These are phyloP conservation scores for Arenaria interpres DNA, from an alignment of 2,113 vertebrate species.

Conservation along the genomic window DNA sequence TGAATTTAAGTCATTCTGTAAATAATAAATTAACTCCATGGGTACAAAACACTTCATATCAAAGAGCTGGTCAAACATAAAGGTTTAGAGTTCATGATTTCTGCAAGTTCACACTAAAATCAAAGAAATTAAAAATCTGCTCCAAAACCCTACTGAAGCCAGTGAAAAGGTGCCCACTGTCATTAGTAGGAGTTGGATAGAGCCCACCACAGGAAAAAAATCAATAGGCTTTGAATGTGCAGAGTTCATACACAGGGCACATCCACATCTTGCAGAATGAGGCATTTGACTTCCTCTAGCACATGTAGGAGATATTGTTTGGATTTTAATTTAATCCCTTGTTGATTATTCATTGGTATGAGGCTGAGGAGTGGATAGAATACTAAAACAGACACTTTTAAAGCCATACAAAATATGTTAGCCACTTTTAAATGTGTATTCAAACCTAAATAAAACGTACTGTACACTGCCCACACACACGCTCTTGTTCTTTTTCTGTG, in stretches of 20 bases:
- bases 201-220: background rate
- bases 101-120: background rate
- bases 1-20: slow-evolving; percentile 4
- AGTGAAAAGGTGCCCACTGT: background rate
- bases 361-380: background rate
- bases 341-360: slow-evolving; percentile 29
- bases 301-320: background rate
- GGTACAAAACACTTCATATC: background rate
- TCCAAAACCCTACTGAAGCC: background rate
- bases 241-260: slow-evolving; percentile 12
- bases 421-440: background rate
- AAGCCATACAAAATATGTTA: background rate
- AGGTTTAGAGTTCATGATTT: background rate
- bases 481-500: background rate
- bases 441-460: background rate
- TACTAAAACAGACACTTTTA: background rate
- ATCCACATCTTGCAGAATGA: slow-evolving; percentile 15
- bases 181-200: background rate
- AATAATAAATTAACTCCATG: background rate
- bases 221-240: background rate
- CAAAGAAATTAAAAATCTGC: background rate
- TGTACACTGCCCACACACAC: background rate
- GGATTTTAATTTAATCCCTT: slow-evolving; percentile 46
- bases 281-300: background rate
- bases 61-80: background rate